Evolutionary conservation across 2,888 invertebrate species (phyloP), one percentile per base, ranked within the genome.

Genomic region (Xestia xanthographa): DNA sequence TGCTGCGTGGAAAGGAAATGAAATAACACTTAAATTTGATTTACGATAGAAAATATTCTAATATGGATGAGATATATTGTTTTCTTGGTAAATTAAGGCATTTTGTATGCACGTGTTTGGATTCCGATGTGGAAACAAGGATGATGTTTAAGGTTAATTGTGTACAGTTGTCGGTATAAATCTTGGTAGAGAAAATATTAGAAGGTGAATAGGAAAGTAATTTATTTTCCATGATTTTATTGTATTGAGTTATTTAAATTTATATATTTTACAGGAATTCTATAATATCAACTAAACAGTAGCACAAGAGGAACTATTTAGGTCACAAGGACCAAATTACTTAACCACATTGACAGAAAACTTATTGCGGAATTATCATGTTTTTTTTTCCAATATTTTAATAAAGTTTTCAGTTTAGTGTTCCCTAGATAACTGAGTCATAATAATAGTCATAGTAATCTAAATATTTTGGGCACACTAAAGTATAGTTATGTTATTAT

Each of bases 1-100:
- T 94, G 94, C 94, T 93, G 94, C 93, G 93, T 93, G 91, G 91
- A 93, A 92, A 95, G 96, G 96, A 96, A 96, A 96, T 96, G 96
- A 96, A 96, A 96, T 94, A 95, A 95, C 94, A 95, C 95, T 96
- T 96, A 95, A 95, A 95, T 91, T 87, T 96, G 96, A 96, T 96
- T 96, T 96, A 96, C 94, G 92, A 86, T 89, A 88, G 92, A 94
- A 95, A 95, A 96, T 96, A 95, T 95, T 94, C 92, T 94, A 94
- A 94, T 95, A 93, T 92, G 94, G 93, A 94, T 95, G 93, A 95
- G 93, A 94, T 94, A 81, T 81, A 92, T 94, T 95, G 95, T 95
- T 95, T 95, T 95, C 94, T 94, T 93, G 89, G 91, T 92, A 93
- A 95, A 94, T 94, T 92, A 93, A 92, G 92, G 89, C 90, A 85